Evolutionary conservation across 2,888 invertebrate species (phyloP).

Genomic region (Corythucha ciliata): DNA sequence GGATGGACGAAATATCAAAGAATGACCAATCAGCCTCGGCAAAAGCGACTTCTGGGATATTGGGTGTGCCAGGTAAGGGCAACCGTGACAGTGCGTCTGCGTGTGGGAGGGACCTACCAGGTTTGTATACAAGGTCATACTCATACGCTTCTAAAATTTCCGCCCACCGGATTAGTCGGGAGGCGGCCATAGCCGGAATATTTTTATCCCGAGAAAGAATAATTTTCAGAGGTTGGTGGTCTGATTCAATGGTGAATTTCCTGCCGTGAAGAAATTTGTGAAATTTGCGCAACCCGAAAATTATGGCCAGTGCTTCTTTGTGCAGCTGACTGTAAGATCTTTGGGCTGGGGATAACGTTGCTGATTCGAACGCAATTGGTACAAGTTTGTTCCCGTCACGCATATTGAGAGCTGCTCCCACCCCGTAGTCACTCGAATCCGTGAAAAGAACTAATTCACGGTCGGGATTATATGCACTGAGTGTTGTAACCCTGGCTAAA

Average conservation of each 20-base stretch:
- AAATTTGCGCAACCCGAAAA: constrained; percentile 20
- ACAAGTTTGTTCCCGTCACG: constrained; percentile 9
- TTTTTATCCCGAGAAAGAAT: constrained; percentile 3
- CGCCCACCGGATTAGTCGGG: constrained; percentile 10
- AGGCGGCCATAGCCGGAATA: constrained; percentile 4
- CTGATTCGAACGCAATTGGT: constrained; percentile 22
- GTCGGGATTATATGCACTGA: constrained; percentile 24
- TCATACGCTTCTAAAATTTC: constrained; percentile 9
- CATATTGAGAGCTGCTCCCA: constrained; percentile 26
- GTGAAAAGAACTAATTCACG: constrained; percentile 21
- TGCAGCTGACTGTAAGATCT: constrained; percentile 23
- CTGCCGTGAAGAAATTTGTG: constrained; percentile 21
- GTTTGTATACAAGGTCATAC: no score
- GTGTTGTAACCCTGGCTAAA: constrained; percentile 5
- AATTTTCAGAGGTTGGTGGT: constrained; percentile 7
- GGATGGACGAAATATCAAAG: no score
- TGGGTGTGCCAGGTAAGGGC: background rate
- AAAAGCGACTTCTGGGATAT: no score
- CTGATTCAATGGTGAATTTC: background rate
- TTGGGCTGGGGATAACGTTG: constrained; percentile 19
- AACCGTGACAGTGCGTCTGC: no score
- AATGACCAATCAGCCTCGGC: no score
- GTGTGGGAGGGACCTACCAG: background rate
- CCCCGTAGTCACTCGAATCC: constrained; percentile 27
- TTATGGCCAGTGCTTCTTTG: constrained; percentile 16